These are phyloP conservation scores for Phalanger gymnotis DNA, from an alignment of 2,797 vertebrate genomes.

Conservation along the genomic window DNA sequence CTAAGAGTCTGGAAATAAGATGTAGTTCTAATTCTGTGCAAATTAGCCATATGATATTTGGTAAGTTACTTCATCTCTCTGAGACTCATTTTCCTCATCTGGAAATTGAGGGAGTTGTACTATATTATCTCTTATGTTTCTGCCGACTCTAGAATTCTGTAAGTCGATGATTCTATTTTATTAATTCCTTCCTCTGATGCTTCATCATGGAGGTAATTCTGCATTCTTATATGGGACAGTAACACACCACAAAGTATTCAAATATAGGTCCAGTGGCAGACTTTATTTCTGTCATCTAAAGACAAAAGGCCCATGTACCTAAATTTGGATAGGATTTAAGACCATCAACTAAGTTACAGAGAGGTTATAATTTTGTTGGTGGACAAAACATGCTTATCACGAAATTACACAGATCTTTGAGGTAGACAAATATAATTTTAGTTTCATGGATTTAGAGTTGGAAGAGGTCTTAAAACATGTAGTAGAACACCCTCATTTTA, in stretches of 20 bases:
- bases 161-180: background rate
- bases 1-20: background rate
- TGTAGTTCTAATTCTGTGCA: background rate
- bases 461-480: too few relatives aligned
- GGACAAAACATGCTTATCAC: too few relatives aligned
- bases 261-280: background rate
- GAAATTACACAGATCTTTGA: too few relatives aligned
- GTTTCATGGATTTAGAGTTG: too few relatives aligned
- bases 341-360: too few relatives aligned
- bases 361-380: too few relatives aligned
- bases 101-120: too few relatives aligned
- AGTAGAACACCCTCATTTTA: too few relatives aligned
- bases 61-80: background rate
- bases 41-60: background rate
- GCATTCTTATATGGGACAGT: background rate
- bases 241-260: background rate
- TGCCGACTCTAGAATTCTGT: background rate
- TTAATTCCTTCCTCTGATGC: background rate
- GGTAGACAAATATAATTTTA: too few relatives aligned
- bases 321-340: too few relatives aligned
- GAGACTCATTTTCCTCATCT: background rate
- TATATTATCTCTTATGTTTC: too few relatives aligned
- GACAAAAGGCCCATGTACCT: too few relatives aligned
- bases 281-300: background rate
- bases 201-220: background rate